A percentile compares a stretch with the other conserved stretches of the same genome.
These are phyloP conservation scores for Heteropelma amictum DNA, from an alignment of 2,888 invertebrate genomes.

Conservation along the genomic window DNA sequence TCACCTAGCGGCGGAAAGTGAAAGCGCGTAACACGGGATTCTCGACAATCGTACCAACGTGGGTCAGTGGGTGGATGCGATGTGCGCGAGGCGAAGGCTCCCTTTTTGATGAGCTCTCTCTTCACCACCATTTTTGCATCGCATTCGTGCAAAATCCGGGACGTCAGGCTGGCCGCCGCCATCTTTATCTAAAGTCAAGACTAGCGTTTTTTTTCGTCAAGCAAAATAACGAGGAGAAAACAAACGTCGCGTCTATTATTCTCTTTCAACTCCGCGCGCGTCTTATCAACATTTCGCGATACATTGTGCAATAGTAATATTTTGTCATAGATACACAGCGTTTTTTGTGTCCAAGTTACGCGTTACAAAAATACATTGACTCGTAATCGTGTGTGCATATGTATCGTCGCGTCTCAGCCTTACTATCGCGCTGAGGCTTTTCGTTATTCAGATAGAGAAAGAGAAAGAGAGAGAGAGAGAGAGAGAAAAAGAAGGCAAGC, in stretches of 20 bases:
- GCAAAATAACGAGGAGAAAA: slow-evolving; percentile 1
- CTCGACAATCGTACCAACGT: slow-evolving; percentile 34
- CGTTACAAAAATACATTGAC: slow-evolving; percentile 3
- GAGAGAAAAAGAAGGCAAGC: neutral
- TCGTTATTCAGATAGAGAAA: slow-evolving; percentile 5
- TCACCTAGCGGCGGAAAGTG: neutral
- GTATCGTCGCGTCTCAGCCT: slow-evolving; percentile 18
- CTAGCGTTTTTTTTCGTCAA: slow-evolving; percentile 8
- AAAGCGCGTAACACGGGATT: neutral
- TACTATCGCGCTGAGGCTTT: slow-evolving; percentile 16
- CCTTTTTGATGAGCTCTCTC: slow-evolving; percentile 46
- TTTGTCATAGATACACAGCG: slow-evolving; percentile 27
- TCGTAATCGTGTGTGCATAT: neutral
- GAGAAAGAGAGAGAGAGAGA: slow-evolving; percentile 1
- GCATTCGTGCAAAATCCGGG: slow-evolving; percentile 70
- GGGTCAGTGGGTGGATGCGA: slow-evolving; percentile 56
- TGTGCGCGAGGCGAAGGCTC: slow-evolving; percentile 55
- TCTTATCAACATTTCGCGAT: slow-evolving; percentile 6
- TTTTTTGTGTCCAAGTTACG: neutral
- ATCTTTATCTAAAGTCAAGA: slow-evolving; percentile 66
- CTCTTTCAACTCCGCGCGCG: neutral
- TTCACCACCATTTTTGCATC: slow-evolving; percentile 67
- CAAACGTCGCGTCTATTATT: neutral
- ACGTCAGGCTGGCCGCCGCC: slow-evolving; percentile 69
- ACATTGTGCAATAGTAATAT: slow-evolving; percentile 26